Evolutionary conservation across 2,113 vertebrate species (phyloP), one percentile per base, ranked within the genome.

Genomic region (Catharus minimus): DNA sequence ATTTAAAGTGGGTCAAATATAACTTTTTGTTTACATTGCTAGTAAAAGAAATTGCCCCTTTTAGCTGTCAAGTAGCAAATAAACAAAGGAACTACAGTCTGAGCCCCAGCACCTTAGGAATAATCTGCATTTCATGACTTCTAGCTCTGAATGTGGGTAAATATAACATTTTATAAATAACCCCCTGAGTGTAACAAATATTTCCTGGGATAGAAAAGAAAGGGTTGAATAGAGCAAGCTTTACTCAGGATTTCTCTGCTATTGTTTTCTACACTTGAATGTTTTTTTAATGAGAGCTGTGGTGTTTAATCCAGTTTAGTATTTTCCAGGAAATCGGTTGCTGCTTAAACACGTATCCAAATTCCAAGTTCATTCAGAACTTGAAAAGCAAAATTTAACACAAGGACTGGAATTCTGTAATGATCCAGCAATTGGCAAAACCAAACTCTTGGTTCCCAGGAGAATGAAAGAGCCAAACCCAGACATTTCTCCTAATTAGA

Each of bases 401-500:
- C 8, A 5, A 74, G 50, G 75, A 82, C 66, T 58, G 86, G 90
- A 92, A 89, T 76, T 82, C n/a, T 79, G 71, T 80, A 83, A 83
- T 66, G 90, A 76, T 71, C 82, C 78, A 83, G 57, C 47, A 94
- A 85, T 0, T 52, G 79, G 77, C 64, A 95, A 82, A 86, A 38
- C 82, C 83, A 67, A 66, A 81, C 74, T 61, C 79, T 56, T 60
- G 16, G 36, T 64, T 87, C 88, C 79, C 87, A 77, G 78, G 89
- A 82, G 81, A 94, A 72, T 1, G 24, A 76, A 86, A 86, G 52
- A 91, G 78, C 78, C 90, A 93, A 95, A 82, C 62, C 52, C 82
- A 95, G 90, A 89, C 58, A 93, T 89, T 93, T 81, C 64, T 90
- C 79, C 61, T 92, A 94, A 94, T 95, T 94, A 93, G 81, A 95